A percentile compares a stretch with the other conserved stretches of the same genome.
Evolutionary conservation across 2,888 invertebrate genomes (phyloP).

Genomic region (Melanostoma scalare): DNA sequence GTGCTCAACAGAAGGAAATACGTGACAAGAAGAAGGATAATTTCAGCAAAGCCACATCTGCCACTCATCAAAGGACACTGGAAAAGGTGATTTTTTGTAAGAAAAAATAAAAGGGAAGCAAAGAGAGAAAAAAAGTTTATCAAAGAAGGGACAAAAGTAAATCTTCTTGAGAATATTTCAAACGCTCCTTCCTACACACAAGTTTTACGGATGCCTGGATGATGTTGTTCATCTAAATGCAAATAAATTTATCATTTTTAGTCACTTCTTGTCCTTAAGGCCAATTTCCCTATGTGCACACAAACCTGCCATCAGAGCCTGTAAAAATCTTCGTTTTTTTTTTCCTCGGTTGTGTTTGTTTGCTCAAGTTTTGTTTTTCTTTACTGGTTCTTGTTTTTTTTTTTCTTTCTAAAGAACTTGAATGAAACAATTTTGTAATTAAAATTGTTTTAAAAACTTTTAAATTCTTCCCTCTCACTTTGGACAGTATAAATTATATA

Average conservation of each 20-base stretch:
- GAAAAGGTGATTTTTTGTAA: too few relatives aligned
- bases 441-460: conserved; percentile 21
- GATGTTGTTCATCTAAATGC: conserved; percentile 60
- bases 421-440: conserved; percentile 32
- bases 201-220: conserved; percentile 5
- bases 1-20: too few relatives aligned
- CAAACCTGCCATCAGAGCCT: too few relatives aligned
- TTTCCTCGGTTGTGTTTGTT: neutral
- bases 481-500: too few relatives aligned
- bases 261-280: conserved; percentile 9
- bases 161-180: too few relatives aligned
- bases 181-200: neutral
- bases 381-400: neutral
- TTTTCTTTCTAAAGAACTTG: neutral
- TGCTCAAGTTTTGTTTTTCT: neutral
- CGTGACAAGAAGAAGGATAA: too few relatives aligned
- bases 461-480: neutral
- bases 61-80: too few relatives aligned
- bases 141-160: too few relatives aligned
- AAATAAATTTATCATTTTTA: conserved; percentile 57
- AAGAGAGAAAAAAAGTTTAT: too few relatives aligned
- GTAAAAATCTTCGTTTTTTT: neutral
- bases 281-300: too few relatives aligned
- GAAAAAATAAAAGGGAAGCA: too few relatives aligned
- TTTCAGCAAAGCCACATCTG: too few relatives aligned